phyloP scores from a whole-genome alignment of 2,113 vertebrate genomes.

The Cercopithecus mona region DNA sequence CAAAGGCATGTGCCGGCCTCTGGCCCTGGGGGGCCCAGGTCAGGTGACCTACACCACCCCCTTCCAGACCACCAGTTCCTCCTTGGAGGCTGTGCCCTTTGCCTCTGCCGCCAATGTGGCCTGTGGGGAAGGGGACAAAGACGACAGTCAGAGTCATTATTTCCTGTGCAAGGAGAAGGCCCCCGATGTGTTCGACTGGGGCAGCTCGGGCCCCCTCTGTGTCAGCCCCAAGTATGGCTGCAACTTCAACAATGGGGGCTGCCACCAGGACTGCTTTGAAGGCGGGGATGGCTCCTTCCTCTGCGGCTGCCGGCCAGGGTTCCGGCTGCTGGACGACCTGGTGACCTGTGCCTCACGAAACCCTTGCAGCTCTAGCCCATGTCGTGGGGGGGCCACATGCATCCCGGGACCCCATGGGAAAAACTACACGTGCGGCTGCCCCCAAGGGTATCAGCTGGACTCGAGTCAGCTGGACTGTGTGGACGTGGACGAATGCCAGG shows the following conservation, averaged over 20 bases:
- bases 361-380: conserved; percentile 79
- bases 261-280: conserved; percentile 83
- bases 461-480: not conserved
- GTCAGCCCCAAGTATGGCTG: conserved; percentile 66
- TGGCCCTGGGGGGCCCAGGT: conserved; percentile 80
- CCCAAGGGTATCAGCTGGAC: conserved; percentile 73
- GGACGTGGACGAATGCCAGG: conserved; percentile 81
- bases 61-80: conserved; percentile 75
- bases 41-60: conserved; percentile 80
- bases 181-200: conserved; percentile 75
- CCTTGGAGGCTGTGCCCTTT: conserved; percentile 79
- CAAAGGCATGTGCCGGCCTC: conserved; percentile 83
- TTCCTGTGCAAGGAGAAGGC: conserved; percentile 74
- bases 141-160: not conserved
- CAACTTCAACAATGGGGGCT: conserved; percentile 81
- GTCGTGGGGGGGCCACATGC: conserved; percentile 58
- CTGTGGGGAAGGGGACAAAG: not conserved
- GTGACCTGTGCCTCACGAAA: conserved; percentile 79
- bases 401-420: fast-evolving
- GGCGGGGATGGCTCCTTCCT: not conserved
- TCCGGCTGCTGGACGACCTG: conserved; percentile 76
- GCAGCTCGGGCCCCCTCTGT: conserved; percentile 77
- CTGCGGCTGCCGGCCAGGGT: conserved; percentile 82
- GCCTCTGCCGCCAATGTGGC: conserved; percentile 76
- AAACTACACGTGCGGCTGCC: conserved; percentile 78